Percentiles rank a stretch among this genome's conserved stretches.
phyloP scores from a whole-genome alignment of 2,113 vertebrate species.

The Passer montanus region DNA sequence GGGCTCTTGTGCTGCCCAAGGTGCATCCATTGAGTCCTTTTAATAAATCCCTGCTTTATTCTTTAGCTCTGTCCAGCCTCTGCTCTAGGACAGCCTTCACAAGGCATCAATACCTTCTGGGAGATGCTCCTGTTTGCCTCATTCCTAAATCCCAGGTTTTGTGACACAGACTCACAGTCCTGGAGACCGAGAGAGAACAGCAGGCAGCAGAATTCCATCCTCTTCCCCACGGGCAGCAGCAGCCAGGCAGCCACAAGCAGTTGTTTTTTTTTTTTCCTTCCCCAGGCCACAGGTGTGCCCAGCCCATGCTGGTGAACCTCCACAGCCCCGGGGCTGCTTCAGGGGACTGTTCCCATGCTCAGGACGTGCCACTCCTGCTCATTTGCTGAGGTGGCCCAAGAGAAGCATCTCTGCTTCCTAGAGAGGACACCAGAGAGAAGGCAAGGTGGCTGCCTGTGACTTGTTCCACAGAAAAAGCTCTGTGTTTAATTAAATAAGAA shows the following conservation, averaged over 20 bases:
- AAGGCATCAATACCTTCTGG: background rate
- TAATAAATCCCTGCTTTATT: background rate
- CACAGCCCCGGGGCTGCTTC: background rate
- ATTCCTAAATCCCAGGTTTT: background rate
- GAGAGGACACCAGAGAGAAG: background rate
- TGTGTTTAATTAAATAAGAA: background rate
- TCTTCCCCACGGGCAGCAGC: rapidly evolving
- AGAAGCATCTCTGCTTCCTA: background rate
- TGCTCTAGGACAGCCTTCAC: background rate
- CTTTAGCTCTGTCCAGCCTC: background rate
- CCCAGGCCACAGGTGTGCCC: background rate
- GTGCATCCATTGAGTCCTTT: background rate
- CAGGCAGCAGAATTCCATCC: background rate
- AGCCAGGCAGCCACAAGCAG: background rate
- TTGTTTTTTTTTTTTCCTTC: background rate
- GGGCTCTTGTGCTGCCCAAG: background rate
- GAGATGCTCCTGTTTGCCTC: background rate
- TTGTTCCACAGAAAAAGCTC: background rate
- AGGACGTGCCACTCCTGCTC: background rate
- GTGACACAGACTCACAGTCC: background rate
- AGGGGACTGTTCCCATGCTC: background rate
- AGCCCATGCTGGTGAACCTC: rapidly evolving
- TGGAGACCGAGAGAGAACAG: background rate
- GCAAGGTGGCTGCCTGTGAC: background rate
- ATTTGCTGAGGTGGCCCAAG: background rate